A percentile compares a stretch with the other conserved stretches of the same genome.
Evolutionary conservation across 2,797 vertebrate species (phyloP).

Genomic region (Sebastes flavidus): DNA sequence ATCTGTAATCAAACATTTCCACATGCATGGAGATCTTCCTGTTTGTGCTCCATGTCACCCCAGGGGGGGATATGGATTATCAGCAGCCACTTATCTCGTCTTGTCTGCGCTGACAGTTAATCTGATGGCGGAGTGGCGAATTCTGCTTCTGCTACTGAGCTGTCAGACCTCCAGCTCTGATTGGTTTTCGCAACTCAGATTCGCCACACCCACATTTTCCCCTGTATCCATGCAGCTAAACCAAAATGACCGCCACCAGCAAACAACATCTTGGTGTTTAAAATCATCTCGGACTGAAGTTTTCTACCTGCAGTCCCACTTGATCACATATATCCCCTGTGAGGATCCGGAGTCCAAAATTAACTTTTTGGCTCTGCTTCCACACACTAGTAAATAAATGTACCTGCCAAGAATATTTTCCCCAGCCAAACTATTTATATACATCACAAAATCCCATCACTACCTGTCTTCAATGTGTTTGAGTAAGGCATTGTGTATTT

Average conservation of each 20-base stretch:
- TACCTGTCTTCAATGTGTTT: not conserved
- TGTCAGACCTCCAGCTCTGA: constrained; percentile 19
- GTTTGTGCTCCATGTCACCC: constrained; percentile 23
- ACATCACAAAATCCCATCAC: not conserved
- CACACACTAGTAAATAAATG: not conserved
- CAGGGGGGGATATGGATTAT: constrained; percentile 23
- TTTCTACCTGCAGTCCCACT: not conserved
- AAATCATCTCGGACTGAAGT: not conserved
- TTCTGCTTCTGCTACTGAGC: constrained; percentile 2
- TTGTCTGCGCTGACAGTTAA: constrained; percentile 41
- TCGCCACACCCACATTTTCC: not conserved
- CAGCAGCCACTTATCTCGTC: constrained; percentile 40
- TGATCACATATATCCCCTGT: not conserved
- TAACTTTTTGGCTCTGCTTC: not conserved
- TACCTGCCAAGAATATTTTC: not conserved
- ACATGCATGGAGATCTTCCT: constrained; percentile 22
- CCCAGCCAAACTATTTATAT: not conserved
- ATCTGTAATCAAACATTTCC: constrained; percentile 51
- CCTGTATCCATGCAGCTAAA: not conserved
- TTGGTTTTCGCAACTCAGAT: not conserved
- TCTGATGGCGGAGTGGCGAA: constrained; percentile 26
- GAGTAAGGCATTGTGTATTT: not conserved
- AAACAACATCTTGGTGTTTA: not conserved
- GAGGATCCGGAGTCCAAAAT: not conserved
- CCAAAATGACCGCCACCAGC: not conserved